Conservation (phyloP, 2,113 vertebrate species). For the Choloepus hoffmanni region DNA sequence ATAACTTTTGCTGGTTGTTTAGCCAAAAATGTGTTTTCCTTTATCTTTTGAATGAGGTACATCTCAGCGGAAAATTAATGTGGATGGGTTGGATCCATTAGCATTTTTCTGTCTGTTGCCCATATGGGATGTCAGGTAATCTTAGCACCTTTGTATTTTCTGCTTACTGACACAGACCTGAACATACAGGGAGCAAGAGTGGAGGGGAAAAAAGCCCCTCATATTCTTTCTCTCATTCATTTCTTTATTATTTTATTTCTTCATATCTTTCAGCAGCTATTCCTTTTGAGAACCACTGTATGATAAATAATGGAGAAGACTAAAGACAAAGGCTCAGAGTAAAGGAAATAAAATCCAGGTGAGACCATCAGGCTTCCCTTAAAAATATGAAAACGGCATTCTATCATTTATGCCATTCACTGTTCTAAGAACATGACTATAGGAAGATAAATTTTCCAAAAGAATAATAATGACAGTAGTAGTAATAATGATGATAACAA, state of each 20-base stretch:
- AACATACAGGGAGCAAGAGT: neutral
- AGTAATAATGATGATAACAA: neutral
- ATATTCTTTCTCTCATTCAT: neutral
- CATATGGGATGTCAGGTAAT: neutral
- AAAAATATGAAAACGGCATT: too few relatives aligned
- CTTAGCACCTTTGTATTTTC: neutral
- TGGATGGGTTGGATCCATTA: neutral
- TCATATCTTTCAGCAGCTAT: neutral
- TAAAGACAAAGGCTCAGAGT: neutral
- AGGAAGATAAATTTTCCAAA: neutral
- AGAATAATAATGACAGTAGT: neutral
- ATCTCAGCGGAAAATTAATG: conserved; percentile 9
- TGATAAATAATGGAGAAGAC: neutral
- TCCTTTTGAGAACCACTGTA: neutral
- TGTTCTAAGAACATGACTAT: neutral
- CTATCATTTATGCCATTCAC: too few relatives aligned
- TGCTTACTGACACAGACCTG: neutral
- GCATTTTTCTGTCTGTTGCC: neutral
- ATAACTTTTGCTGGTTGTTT: conserved; percentile 7
- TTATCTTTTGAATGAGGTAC: neutral
- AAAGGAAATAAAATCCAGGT: neutral
- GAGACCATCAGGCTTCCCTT: neutral
- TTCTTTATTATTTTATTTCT: neutral
- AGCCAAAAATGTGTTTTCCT: conserved; percentile 27
- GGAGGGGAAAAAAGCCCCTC: neutral